Evolutionary conservation across 1,140 invertebrate species (phyloP), one percentile per base, ranked within the genome.

Genomic region (Patella vulgata): DNA sequence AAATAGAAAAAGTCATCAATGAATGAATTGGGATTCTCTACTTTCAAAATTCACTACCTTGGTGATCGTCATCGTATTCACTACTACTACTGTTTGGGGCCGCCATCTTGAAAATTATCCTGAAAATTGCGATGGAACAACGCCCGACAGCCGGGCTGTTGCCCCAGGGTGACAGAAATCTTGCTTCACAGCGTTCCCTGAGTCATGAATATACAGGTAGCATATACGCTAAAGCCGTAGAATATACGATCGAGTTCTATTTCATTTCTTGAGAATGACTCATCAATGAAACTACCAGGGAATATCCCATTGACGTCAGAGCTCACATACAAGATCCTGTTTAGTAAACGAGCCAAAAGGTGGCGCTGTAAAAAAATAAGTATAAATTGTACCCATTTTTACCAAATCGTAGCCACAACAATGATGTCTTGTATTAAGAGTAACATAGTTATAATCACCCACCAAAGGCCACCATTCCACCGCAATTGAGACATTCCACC

Each of bases 291-390:
- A 69, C 72, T 76, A 72, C 66, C 72, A 66, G 78, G 78, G 77
- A 80, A 80, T 77, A 78, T 77, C 76, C 75, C 74, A 67, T 73
- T 80, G 78, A 80, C 78, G 78, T 80, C 78, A 80, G 60, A 31
- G 48, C n/a, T n/a, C n/a, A n/a, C n/a, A n/a, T n/a, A n/a, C 33
- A 36, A 36, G 33, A 5, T 8, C 33, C 33, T 36, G 33, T 14
- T n/a, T 36, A 14, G 33, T 36, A 36, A 36, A 36, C 14, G n/a
- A 36, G 33, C 33, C 33, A 14, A 14, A 8, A 36, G 33, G 14
- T 36, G 33, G 33, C 33, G 33, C 14, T n/a, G n/a, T n/a, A n/a
- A n/a, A n/a, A n/a, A n/a, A n/a, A n/a, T n/a, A n/a, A n/a, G n/a
- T n/a, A n/a, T n/a, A n/a, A n/a, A n/a, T n/a, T n/a, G n/a, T n/a